phyloP scores from a whole-genome alignment of 1,140 invertebrate species.

The Maconellicoccus hirsutus region DNA sequence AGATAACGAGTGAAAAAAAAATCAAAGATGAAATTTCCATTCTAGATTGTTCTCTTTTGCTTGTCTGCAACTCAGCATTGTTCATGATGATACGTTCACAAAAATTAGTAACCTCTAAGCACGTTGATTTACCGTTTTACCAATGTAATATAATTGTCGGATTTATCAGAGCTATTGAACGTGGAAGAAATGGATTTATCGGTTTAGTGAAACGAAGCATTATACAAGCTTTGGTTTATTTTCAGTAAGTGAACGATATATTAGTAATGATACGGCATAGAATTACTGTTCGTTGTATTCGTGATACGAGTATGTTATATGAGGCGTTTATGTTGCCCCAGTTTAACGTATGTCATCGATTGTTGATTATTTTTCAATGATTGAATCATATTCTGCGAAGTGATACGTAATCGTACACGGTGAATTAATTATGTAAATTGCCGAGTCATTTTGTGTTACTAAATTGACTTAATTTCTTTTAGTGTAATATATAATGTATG shows the following conservation, averaged over 20 bases:
- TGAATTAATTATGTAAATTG: no score
- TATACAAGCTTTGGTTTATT: slow-evolving; percentile 12
- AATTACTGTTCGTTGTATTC: no score
- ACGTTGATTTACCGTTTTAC: slow-evolving; percentile 12
- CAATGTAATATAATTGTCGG: neutral
- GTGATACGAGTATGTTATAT: neutral
- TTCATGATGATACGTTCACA: slow-evolving; percentile 12
- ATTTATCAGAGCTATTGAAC: neutral
- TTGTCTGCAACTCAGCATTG: neutral
- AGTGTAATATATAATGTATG: slow-evolving; percentile 16
- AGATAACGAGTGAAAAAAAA: neutral
- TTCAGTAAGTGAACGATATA: neutral
- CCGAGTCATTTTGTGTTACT: neutral
- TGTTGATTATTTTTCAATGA: no score
- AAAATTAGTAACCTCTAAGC: slow-evolving; percentile 23
- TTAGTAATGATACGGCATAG: neutral
- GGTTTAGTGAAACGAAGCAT: neutral
- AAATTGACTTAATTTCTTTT: neutral
- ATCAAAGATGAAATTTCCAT: slow-evolving; percentile 43
- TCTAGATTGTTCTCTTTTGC: slow-evolving; percentile 10
- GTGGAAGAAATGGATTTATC: slow-evolving; percentile 8
- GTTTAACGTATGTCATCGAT: neutral
- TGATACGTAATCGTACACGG: neutral
- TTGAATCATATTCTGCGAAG: no score
- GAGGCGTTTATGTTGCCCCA: neutral